Evolutionary conservation across 2,797 vertebrate genomes (phyloP).

Genomic region (Chiloscyllium punctatum): DNA sequence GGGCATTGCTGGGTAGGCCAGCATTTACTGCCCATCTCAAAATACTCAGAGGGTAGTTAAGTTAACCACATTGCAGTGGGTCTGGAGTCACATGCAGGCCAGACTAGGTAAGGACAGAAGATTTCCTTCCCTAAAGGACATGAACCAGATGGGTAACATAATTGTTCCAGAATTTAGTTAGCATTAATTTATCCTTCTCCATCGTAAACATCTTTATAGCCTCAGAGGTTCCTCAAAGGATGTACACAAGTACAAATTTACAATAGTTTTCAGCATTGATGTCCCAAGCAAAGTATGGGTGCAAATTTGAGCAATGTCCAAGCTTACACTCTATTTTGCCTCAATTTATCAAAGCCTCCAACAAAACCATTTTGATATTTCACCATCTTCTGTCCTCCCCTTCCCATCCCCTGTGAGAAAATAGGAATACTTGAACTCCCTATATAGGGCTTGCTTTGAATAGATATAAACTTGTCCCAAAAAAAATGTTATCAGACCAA

Average conservation of each 20-base stretch:
- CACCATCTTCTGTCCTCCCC: neutral
- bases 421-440: neutral
- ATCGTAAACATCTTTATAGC: neutral
- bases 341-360: neutral
- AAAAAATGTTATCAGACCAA: neutral
- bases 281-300: neutral
- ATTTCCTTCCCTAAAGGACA: too few species aligned
- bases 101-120: too few species aligned
- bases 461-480: neutral
- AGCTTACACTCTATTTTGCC: neutral
- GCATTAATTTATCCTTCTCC: too few species aligned
- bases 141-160: too few species aligned
- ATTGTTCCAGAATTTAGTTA: too few species aligned
- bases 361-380: neutral
- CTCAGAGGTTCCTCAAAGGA: neutral
- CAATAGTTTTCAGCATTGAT: neutral
- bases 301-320: neutral
- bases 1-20: too few species aligned
- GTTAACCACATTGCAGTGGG: too few species aligned
- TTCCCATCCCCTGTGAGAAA: neutral
- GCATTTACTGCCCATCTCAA: too few species aligned
- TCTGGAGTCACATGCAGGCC: too few species aligned
- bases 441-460: neutral
- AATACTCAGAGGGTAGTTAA: too few species aligned
- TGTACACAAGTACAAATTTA: neutral